A percentile compares a stretch with the other conserved stretches of the same genome.
phyloP scores from a whole-genome alignment of 2,113 vertebrate genomes.

The Ameiurus melas region DNA sequence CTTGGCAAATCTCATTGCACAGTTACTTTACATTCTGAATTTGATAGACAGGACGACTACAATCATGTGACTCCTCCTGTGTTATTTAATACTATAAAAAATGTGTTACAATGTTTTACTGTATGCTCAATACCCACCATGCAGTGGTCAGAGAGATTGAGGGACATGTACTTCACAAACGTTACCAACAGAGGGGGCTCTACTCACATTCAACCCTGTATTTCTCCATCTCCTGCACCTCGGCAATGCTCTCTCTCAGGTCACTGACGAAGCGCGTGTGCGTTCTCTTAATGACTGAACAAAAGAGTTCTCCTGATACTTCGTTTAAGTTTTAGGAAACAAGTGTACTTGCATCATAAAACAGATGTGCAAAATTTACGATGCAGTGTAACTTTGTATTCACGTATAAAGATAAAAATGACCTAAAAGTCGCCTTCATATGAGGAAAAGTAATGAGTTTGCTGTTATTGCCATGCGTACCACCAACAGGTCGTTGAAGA shows the following conservation, averaged over 20 bases:
- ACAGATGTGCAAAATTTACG: no score
- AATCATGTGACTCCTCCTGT: not conserved
- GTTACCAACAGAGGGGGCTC: constrained; percentile 29
- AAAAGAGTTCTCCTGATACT: no score
- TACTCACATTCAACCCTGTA: constrained; percentile 90
- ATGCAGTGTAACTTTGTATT: no score
- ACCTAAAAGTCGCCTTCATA: no score
- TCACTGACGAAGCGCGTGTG: constrained; percentile 87
- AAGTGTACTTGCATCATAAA: no score
- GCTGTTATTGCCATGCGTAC: constrained; percentile 64
- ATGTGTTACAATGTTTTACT: not conserved
- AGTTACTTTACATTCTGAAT: not conserved
- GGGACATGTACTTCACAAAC: not conserved
- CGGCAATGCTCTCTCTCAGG: constrained; percentile 87
- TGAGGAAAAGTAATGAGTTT: not conserved
- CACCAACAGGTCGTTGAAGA: constrained; percentile 96
- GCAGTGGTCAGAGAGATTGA: not conserved
- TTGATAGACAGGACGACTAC: not conserved
- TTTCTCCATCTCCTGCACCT: constrained; percentile 95
- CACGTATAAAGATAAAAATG: no score
- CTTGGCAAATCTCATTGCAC: not conserved
- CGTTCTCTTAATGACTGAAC: no score
- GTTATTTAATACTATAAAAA: not conserved
- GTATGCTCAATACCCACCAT: not conserved
- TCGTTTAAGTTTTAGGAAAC: no score